Percentiles rank a stretch among this genome's conserved stretches.
phyloP scores from a whole-genome alignment of 2,113 vertebrate species.

The Tachysurus vachellii region DNA sequence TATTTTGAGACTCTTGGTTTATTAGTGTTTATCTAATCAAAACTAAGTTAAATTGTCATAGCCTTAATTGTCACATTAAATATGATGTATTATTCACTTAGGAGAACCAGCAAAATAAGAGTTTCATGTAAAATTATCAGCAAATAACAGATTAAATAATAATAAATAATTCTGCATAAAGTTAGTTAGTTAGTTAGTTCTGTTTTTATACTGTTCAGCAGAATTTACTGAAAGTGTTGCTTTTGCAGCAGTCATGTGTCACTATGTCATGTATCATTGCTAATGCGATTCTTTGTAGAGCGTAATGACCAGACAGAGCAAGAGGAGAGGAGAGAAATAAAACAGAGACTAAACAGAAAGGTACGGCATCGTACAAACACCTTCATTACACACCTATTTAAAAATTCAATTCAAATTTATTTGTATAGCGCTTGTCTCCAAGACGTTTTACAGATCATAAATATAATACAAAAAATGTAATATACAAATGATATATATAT shows the following conservation, averaged over 20 bases:
- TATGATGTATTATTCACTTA: background rate
- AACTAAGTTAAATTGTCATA: background rate
- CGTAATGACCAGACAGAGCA: conserved; percentile 97
- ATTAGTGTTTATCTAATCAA: background rate
- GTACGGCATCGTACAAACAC: conserved; percentile 66
- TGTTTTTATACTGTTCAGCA: background rate
- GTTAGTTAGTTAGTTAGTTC: too few species aligned
- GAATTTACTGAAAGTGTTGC: background rate
- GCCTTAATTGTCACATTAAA: background rate
- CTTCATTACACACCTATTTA: background rate
- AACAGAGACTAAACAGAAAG: conserved; percentile 96
- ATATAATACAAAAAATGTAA: too few species aligned
- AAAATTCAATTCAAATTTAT: too few species aligned
- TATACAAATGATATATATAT: too few species aligned
- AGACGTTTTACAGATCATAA: too few species aligned
- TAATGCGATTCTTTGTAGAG: conserved; percentile 72
- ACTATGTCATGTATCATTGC: conserved; percentile 14
- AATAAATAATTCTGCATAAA: background rate
- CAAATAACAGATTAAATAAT: background rate
- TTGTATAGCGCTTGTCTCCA: too few species aligned
- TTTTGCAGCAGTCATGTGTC: conserved; percentile 21
- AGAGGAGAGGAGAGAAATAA: conserved; percentile 96
- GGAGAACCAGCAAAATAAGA: background rate
- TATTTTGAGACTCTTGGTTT: background rate
- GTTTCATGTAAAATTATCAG: background rate